These are phyloP conservation scores for Trachelus troglodyta DNA, from an alignment of 2,888 invertebrate genomes.

Conservation along the genomic window DNA sequence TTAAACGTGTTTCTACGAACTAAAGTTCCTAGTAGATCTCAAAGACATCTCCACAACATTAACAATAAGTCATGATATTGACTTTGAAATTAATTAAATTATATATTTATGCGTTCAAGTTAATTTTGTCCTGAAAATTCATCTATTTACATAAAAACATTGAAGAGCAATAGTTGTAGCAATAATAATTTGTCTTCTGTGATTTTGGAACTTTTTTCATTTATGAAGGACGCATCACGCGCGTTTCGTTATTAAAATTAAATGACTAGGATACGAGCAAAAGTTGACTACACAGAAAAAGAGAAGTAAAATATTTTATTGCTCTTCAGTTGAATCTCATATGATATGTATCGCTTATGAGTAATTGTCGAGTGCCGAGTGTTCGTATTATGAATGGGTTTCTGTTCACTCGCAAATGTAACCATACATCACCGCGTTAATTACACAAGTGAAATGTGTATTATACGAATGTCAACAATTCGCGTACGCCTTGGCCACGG, in stretches of 20 bases:
- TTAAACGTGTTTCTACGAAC: no score
- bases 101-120: no score
- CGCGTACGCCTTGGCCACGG: constrained; percentile 31
- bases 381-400: constrained; percentile 57
- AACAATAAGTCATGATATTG: no score
- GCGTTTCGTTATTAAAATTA: neutral
- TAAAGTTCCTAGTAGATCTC: no score
- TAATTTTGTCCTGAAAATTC: no score
- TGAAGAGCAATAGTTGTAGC: neutral
- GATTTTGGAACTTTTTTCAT: neutral
- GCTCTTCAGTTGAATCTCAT: constrained; percentile 40
- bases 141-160: neutral
- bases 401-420: constrained; percentile 55
- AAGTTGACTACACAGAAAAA: constrained; percentile 2
- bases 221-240: neutral
- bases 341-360: constrained; percentile 57
- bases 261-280: neutral
- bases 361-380: constrained; percentile 57
- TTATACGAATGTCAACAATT: constrained; percentile 58
- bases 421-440: constrained; percentile 59
- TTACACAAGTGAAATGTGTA: constrained; percentile 59
- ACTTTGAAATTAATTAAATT: no score
- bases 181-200: neutral
- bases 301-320: constrained; percentile 32
- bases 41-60: no score